These are phyloP conservation scores for Phenganax marumi DNA, from an alignment of 92 coral and sea anemone species.

Conservation along the genomic window DNA sequence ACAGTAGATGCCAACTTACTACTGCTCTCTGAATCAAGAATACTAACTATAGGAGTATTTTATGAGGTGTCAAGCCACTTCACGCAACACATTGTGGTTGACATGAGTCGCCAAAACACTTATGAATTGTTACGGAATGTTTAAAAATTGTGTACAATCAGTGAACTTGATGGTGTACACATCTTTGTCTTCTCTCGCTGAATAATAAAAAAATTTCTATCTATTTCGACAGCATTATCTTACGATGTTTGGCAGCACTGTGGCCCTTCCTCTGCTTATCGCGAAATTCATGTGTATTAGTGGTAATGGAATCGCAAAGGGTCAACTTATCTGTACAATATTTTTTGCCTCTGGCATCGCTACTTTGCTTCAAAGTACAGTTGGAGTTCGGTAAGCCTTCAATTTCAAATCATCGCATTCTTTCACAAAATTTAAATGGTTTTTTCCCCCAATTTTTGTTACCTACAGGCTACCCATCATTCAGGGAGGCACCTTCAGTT, in stretches of 20 bases:
- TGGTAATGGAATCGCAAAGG: conserved; percentile 45
- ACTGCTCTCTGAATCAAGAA: no score
- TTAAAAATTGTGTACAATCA: no score
- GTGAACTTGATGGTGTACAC: background rate
- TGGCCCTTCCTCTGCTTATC: conserved; percentile 54
- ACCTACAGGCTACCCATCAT: conserved; percentile 57
- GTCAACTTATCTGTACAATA: conserved; percentile 61
- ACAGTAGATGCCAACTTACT: no score
- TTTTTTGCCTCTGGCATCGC: conserved; percentile 60
- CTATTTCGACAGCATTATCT: conserved; percentile 48
- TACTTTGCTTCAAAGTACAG: conserved; percentile 51
- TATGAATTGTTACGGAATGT: no score
- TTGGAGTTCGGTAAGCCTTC: conserved; percentile 57
- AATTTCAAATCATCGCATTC: background rate
- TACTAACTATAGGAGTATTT: no score
- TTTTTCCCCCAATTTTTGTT: background rate
- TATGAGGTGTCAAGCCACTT: no score
- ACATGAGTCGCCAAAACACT: no score
- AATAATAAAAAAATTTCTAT: background rate
- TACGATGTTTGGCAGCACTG: conserved; percentile 61
- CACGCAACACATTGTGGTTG: no score
- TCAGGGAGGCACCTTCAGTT: conserved; percentile 65
- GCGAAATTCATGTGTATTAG: conserved; percentile 47
- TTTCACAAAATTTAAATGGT: no score
- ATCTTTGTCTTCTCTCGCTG: no score